Percentiles rank a stretch among this genome's conserved stretches.
Evolutionary conservation across 2,113 vertebrate genomes (phyloP).

Genomic region (Glareola pratincola): DNA sequence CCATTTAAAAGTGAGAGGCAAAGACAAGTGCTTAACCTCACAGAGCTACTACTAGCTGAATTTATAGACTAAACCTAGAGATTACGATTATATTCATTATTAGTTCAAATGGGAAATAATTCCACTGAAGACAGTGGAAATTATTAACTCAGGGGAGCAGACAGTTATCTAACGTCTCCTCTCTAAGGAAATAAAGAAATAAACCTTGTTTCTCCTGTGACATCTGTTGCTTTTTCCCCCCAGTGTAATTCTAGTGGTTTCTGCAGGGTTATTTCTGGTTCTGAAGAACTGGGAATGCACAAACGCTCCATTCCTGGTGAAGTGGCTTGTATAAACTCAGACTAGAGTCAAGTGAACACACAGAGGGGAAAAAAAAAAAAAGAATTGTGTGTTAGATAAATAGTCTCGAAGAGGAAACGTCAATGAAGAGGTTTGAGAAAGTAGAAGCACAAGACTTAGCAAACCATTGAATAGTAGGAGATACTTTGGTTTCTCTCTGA

Average conservation of each 20-base stretch:
- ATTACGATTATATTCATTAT: not conserved
- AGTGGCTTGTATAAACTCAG: slow-evolving; percentile 7
- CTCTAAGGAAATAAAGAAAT: not conserved
- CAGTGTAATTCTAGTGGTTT: not conserved
- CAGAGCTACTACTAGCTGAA: not conserved
- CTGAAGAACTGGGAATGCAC: not conserved
- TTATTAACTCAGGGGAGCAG: not conserved
- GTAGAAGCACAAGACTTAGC: not conserved
- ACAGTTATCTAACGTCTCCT: not conserved
- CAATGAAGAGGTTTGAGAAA: not conserved
- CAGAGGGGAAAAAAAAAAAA: not conserved
- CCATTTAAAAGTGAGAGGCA: not conserved
- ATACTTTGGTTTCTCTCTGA: not conserved
- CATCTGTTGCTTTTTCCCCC: not conserved
- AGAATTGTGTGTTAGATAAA: not conserved
- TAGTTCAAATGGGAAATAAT: not conserved
- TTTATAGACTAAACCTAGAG: not conserved
- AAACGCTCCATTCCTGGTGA: not conserved
- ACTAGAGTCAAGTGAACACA: not conserved
- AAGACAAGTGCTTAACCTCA: not conserved
- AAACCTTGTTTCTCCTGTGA: not conserved
- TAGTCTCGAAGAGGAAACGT: slow-evolving; percentile 2
- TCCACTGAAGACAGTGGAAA: not conserved
- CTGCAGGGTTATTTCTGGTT: not conserved
- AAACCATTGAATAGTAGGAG: not conserved